Conservation (phyloP, 2,888 invertebrate species). For the Scaptomyza reducta region DNA sequence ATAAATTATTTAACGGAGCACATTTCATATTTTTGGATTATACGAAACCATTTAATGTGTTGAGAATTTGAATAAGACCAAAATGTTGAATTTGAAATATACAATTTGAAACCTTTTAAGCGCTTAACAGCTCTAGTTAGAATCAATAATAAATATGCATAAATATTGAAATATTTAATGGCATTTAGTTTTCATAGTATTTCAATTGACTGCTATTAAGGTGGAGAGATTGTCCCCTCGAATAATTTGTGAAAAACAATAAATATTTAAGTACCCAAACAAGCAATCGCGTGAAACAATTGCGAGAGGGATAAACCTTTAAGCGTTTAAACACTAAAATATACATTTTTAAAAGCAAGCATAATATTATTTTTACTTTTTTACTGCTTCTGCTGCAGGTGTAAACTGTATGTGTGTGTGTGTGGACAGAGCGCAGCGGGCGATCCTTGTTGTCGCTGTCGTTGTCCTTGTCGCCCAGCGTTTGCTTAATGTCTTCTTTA, state of each 20-base stretch:
- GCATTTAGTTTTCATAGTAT: slow-evolving; percentile 38
- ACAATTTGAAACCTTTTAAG: slow-evolving; percentile 6
- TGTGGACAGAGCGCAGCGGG: slow-evolving; percentile 49
- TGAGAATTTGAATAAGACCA: background rate
- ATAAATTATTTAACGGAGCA: too few relatives aligned
- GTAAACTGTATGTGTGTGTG: slow-evolving; percentile 52
- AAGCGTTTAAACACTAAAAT: slow-evolving; percentile 41
- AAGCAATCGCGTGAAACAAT: slow-evolving; percentile 3
- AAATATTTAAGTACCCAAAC: background rate
- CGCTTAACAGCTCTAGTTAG: slow-evolving; percentile 28
- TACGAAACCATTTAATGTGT: too few relatives aligned
- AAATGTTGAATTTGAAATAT: slow-evolving; percentile 6
- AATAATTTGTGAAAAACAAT: slow-evolving; percentile 17
- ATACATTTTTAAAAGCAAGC: slow-evolving; percentile 46
- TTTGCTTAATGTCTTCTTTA: slow-evolving; percentile 81
- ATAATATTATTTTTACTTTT: slow-evolving; percentile 61
- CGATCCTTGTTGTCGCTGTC: slow-evolving; percentile 66
- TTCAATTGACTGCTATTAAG: slow-evolving; percentile 27
- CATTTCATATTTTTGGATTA: too few relatives aligned
- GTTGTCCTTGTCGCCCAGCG: slow-evolving; percentile 55
- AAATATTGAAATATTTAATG: slow-evolving; percentile 67
- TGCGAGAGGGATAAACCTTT: slow-evolving; percentile 28
- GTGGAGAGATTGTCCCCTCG: background rate
- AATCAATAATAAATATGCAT: slow-evolving; percentile 70
- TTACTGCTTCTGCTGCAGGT: slow-evolving; percentile 46